phyloP scores from a whole-genome alignment of 2,797 vertebrate species.

The Dryobates pubescens region DNA sequence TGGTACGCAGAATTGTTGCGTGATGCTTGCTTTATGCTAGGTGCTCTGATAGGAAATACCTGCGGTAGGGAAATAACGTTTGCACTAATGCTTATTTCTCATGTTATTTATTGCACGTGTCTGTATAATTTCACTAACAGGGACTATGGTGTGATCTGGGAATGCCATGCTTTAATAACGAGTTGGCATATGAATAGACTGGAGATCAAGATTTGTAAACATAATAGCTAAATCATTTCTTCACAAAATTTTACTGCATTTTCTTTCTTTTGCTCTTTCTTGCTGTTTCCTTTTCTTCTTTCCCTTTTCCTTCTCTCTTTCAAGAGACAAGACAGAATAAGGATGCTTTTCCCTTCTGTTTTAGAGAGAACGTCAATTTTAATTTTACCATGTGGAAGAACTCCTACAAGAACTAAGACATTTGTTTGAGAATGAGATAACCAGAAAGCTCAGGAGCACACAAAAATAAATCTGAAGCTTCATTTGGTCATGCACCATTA shows the following conservation, averaged over 20 bases:
- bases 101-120: not conserved
- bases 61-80: not conserved
- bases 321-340: not conserved
- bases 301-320: not conserved
- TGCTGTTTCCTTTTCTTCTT: not conserved
- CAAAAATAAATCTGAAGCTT: not conserved
- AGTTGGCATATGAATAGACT: not conserved
- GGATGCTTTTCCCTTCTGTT: rapidly evolving
- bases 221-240: not conserved
- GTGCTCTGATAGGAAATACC: not conserved
- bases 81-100: not conserved
- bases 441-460: not conserved
- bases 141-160: not conserved
- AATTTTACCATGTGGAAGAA: not conserved
- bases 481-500: not conserved
- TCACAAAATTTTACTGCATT: not conserved
- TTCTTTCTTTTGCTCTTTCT: not conserved
- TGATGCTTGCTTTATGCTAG: not conserved
- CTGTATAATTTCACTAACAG: not conserved
- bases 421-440: not conserved
- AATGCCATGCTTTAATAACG: not conserved
- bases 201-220: not conserved
- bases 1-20: not conserved
- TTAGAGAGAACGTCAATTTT: not conserved
- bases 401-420: not conserved